Conservation (phyloP, 2,113 vertebrate genomes). For the Silurus asotus region DNA sequence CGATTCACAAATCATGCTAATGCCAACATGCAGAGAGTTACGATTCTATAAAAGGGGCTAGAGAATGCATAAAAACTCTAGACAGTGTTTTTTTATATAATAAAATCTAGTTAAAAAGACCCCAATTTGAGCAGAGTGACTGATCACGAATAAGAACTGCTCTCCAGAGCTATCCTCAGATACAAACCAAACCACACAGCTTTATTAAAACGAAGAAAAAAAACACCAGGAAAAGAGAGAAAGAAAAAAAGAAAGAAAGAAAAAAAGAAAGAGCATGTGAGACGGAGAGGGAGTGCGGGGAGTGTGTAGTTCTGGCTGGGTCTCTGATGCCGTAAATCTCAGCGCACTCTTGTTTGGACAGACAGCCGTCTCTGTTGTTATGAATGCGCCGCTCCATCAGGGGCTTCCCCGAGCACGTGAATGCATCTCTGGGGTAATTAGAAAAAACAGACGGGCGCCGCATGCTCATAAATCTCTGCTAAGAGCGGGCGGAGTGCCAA, state of each 20-base stretch:
- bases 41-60: background rate
- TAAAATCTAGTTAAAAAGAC: slow-evolving; percentile 16
- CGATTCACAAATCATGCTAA: background rate
- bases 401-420: slow-evolving; percentile 29
- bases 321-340: slow-evolving; percentile 48
- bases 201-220: background rate
- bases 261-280: background rate
- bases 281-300: background rate
- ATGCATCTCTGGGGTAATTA: slow-evolving; percentile 48
- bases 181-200: background rate
- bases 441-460: slow-evolving; percentile 22
- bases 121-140: background rate
- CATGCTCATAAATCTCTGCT: slow-evolving; percentile 50
- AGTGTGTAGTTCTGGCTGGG: background rate
- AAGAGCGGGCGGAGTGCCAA: slow-evolving; percentile 8
- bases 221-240: background rate
- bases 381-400: slow-evolving; percentile 52
- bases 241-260: background rate
- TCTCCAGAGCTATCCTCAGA: background rate
- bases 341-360: slow-evolving; percentile 46
- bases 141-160: background rate
- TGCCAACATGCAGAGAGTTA: background rate
- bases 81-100: background rate
- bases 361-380: slow-evolving; percentile 47
- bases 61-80: background rate